phyloP scores from a whole-genome alignment of 2,888 invertebrate genomes.

The Drosophila mercatorum region DNA sequence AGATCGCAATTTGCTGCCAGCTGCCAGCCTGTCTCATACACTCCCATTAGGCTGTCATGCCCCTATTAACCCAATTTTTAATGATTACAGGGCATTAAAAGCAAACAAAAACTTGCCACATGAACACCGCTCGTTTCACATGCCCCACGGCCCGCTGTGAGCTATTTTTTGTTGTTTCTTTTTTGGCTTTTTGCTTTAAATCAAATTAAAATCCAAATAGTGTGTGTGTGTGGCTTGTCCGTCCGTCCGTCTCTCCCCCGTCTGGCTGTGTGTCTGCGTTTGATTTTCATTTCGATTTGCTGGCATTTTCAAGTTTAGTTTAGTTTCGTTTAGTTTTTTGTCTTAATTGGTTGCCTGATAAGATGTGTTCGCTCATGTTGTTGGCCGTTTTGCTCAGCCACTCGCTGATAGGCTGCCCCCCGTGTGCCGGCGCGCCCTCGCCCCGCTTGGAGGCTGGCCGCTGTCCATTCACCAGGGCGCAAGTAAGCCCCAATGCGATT shows the following conservation, averaged over 20 bases:
- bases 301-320: constrained; percentile 64
- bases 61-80: constrained; percentile 6
- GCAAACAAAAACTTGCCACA: constrained; percentile 13
- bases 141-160: neutral
- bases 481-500: constrained; percentile 42
- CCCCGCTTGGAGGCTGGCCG: constrained; percentile 19
- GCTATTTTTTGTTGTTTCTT: no score
- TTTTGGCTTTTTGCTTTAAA: constrained; percentile 37
- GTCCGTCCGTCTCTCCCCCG: constrained; percentile 13
- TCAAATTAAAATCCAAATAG: constrained; percentile 68
- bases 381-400: constrained; percentile 51
- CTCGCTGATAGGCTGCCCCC: constrained; percentile 29
- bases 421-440: no score
- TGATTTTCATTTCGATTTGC: constrained; percentile 70
- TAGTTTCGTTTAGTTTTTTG: constrained; percentile 62
- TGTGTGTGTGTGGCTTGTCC: constrained; percentile 50
- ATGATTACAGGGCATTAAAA: constrained; percentile 12
- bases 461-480: constrained; percentile 45
- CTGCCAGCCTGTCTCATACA: neutral
- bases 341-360: constrained; percentile 76
- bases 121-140: neutral
- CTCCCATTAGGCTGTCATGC: neutral
- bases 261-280: constrained; percentile 32
- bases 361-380: constrained; percentile 75
- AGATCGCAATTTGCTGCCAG: neutral